These are phyloP conservation scores for Aramus guarauna DNA, from an alignment of 2,113 vertebrate species.

Conservation along the genomic window DNA sequence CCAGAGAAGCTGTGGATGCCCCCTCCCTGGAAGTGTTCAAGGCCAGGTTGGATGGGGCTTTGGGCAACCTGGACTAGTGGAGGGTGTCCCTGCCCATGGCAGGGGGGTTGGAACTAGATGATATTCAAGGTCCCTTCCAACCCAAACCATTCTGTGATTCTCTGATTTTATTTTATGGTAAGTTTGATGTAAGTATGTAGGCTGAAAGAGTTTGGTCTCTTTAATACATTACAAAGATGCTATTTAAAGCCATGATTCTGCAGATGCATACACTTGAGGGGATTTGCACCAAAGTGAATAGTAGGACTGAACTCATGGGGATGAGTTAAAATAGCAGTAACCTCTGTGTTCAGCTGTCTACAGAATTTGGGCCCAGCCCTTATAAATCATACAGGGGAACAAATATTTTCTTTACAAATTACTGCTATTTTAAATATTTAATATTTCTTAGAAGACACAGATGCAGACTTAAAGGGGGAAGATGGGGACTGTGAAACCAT, in stretches of 20 bases:
- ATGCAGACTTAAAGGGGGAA: not conserved
- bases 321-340: not conserved
- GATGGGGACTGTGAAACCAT: not conserved
- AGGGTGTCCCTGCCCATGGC: too few relatives aligned
- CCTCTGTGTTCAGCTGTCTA: not conserved
- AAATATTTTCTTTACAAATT: not conserved
- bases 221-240: not conserved
- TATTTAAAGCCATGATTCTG: not conserved
- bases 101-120: too few relatives aligned
- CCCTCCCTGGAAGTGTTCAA: too few relatives aligned
- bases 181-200: not conserved
- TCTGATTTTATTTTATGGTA: too few relatives aligned
- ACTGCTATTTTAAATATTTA: not conserved
- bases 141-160: too few relatives aligned
- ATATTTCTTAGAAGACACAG: not conserved
- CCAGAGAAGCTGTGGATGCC: too few relatives aligned
- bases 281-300: not conserved
- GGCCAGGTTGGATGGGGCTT: too few relatives aligned
- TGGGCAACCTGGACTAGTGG: too few relatives aligned
- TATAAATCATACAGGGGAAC: not conserved
- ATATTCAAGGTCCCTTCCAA: too few relatives aligned
- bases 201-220: not conserved
- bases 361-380: not conserved
- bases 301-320: not conserved
- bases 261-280: not conserved